Evolutionary conservation across 2,888 invertebrate genomes (phyloP).

Genomic region (Stenurella melanura): DNA sequence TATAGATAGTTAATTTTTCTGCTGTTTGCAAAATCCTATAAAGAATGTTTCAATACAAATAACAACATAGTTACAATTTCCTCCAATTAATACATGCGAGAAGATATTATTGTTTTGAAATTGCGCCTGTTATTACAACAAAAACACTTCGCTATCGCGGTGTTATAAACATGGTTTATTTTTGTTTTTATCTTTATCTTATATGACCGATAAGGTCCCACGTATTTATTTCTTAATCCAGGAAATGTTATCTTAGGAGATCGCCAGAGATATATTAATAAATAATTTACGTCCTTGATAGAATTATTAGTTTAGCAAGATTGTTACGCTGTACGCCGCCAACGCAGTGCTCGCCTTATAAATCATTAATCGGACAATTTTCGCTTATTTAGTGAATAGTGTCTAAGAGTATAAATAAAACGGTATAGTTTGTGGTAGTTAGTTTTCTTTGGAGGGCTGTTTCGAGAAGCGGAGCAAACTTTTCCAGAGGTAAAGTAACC

Average conservation of each 20-base stretch:
- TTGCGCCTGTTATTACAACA: constrained; percentile 10
- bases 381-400: neutral
- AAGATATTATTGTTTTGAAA: constrained; percentile 19
- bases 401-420: neutral
- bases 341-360: neutral
- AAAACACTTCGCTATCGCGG: constrained; percentile 18
- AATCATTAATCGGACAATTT: neutral
- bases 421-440: neutral
- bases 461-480: neutral
- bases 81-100: constrained; percentile 9
- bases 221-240: constrained; percentile 16
- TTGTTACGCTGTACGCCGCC: neutral
- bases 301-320: constrained; percentile 22
- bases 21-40: too few species aligned
- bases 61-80: neutral
- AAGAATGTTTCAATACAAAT: too few species aligned
- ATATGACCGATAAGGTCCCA: constrained; percentile 26
- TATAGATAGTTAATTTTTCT: too few species aligned
- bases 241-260: constrained; percentile 26
- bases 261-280: constrained; percentile 40
- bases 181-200: constrained; percentile 36
- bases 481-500: constrained; percentile 12
- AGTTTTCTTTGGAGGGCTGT: neutral
- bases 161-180: constrained; percentile 33
- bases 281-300: constrained; percentile 37